Conservation (phyloP, 2,888 invertebrate genomes). For the Didymodactylos carnosus region DNA sequence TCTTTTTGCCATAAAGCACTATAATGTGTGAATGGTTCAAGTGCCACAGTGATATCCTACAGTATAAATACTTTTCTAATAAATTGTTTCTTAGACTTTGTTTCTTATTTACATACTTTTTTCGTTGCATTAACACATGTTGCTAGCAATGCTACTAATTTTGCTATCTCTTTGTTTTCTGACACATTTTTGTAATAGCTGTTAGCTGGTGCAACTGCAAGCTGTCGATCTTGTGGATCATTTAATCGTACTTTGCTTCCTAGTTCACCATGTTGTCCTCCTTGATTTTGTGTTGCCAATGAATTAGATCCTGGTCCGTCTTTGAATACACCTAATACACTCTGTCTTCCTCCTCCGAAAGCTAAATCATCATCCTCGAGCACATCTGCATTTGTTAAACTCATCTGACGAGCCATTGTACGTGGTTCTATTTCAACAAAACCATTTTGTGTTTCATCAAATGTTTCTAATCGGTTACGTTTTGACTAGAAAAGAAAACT, state of each 20-base stretch:
- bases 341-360: no score
- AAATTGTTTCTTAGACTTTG: neutral
- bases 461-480: neutral
- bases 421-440: neutral
- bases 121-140: slow-evolving; percentile 65
- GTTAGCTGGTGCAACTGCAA: slow-evolving; percentile 19
- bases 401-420: no score
- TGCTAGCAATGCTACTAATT: slow-evolving; percentile 59
- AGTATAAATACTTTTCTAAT: neutral
- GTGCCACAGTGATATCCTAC: slow-evolving; percentile 54
- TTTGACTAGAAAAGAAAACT: neutral
- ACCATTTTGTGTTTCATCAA: neutral
- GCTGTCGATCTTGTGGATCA: neutral
- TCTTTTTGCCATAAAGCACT: slow-evolving; percentile 38
- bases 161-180: slow-evolving; percentile 72
- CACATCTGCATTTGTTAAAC: no score
- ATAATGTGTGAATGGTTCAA: slow-evolving; percentile 68
- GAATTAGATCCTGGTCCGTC: no score
- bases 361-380: no score
- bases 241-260: no score
- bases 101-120: slow-evolving; percentile 13
- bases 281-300: no score
- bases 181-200: slow-evolving; percentile 35
- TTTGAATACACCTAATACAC: no score
- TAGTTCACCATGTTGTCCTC: no score